Evolutionary conservation across 1,140 invertebrate genomes (phyloP), one percentile per base, ranked within the genome.

Genomic region (Leptopilina boulardi): DNA sequence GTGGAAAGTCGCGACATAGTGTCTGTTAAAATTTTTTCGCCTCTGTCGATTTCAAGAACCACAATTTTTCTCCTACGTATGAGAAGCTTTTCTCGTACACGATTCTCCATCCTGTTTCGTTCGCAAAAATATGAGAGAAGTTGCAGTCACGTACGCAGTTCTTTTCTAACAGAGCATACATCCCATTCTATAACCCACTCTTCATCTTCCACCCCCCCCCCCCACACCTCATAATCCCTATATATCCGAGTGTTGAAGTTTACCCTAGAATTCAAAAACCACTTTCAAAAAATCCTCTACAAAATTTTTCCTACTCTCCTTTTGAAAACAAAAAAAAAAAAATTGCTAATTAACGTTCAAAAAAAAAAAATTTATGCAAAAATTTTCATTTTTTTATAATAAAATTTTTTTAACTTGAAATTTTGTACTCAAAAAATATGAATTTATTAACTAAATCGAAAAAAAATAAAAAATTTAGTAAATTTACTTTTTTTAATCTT

Each of bases 101-200:
- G 76, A 76, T 47, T 72, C 80, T 80, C n/a, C 75, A 77, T 81
- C 77, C 73, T 80, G 75, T 79, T 80, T 85, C 76, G 70, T 75
- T n/a, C n/a, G n/a, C n/a, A n/a, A 77, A 85, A 82, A 83, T 83
- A 84, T 84, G 80, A 78, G 76, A 80, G 77, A 85, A 84, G 81
- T 85, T 85, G 80, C 74, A 84, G 83, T 84, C 84, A 85, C 84
- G 84, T 85, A 84, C 82, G 78, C 75, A 81, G 82, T 80, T 82
- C 82, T 81, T 83, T 85, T 85, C 26, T 66, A 66, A 66, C 59
- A 34, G 23, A 30, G 26, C 59, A 66, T 30, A 66, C 59, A 66
- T 66, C 59, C 59, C n/a, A n/a, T 30, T 30, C 23, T 66, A 30
- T 23, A 11, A 19, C 11, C n/a, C 19, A 11, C 66, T 34, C 34